Evolutionary conservation across 2,888 invertebrate species (phyloP), one percentile per base, ranked within the genome.

Genomic region (Petrolisthes cinctipes): DNA sequence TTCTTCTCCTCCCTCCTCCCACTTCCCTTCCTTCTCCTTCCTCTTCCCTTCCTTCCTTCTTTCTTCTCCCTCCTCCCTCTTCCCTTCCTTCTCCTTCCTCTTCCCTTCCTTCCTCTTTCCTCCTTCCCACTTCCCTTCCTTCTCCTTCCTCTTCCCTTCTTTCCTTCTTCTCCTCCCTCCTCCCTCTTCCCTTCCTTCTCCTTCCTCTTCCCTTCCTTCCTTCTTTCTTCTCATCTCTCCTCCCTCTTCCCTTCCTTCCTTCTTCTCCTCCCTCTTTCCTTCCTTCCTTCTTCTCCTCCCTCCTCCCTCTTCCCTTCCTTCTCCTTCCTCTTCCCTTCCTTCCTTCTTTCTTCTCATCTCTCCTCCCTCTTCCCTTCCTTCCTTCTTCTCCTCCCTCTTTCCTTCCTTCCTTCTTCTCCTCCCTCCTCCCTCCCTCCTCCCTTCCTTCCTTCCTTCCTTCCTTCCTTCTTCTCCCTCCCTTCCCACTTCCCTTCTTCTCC

Each of bases 391-490:
- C 56, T 54, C 3, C 0, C 4, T 17, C 17, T 56, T n/a, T n/a
- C n/a, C 7, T 20, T 56, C 37, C 7, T 23, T 23, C 23, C 23
- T 57, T 61, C 20, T 20, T 57, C 61, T 57, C 9, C 56, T 57
- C n/a, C 81, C 37, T 68, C 37, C 66, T 61, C 82, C 37, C 37
- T 37, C 37, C 37, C 66, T 82, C n/a, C n/a, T 37, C 66, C 81
- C 17, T 61, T 57, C 81, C 20, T 61, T 57, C 81, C 20, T 61
- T 23, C 82, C 37, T 14, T 51, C 51, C 68, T 53, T 51, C 71
- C 68, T n/a, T n/a, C 82, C 53, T 4, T 51, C 53, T 17, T 20
- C 53, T 53, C 53, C 6, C 23, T n/a, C 5, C n/a, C 68, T 71
- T 14, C 51, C n/a, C 53, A 23, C 37, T 20, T 11, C 61, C 20